Conservation (phyloP, 2,888 invertebrate species). For the Caenorhabditis drosophilae region DNA sequence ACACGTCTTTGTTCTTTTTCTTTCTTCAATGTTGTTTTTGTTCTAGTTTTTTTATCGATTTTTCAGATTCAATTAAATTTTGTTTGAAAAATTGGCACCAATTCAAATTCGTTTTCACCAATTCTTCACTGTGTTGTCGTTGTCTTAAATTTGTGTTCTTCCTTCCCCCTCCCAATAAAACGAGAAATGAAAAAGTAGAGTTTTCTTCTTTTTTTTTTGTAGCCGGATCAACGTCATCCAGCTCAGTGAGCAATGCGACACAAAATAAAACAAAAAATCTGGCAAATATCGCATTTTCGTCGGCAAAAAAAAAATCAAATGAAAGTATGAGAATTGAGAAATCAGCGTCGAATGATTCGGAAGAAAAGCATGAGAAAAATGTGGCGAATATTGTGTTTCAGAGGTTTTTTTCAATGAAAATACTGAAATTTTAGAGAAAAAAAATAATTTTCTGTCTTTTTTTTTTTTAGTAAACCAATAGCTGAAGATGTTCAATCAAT, state of each 20-base stretch:
- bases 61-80: neutral
- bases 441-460: too few relatives aligned
- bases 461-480: neutral
- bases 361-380: neutral
- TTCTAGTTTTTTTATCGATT: neutral
- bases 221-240: constrained; percentile 2
- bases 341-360: neutral
- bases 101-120: neutral
- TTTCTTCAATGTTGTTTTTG: too few relatives aligned
- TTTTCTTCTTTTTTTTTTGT: neutral
- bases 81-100: neutral
- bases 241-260: neutral
- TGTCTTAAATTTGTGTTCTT: neutral
- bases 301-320: neutral
- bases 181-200: neutral
- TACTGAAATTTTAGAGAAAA: too few relatives aligned
- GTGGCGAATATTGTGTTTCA: neutral
- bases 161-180: neutral
- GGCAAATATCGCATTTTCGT: neutral
- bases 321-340: too few relatives aligned
- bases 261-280: neutral
- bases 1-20: neutral
- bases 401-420: too few relatives aligned
- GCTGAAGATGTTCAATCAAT: constrained; percentile 14
- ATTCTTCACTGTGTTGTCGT: neutral